Percentiles rank a stretch among this genome's conserved stretches.
Evolutionary conservation across 53 echinoderm and acorn worm species (phyloP).

Genomic region (Apostichopus leukothele): DNA sequence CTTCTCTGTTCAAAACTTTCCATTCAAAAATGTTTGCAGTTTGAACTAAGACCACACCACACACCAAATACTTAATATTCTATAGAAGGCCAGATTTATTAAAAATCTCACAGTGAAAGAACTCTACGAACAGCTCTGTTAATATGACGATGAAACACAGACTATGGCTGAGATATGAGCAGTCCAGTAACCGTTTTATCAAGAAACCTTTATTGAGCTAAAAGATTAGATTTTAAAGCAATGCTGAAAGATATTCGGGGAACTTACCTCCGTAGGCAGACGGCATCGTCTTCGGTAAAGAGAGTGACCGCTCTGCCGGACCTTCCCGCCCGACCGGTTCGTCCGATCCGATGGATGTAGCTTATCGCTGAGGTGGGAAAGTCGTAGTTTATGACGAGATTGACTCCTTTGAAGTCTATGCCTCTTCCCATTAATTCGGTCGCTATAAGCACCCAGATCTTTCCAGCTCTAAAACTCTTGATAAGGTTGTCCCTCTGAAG

Average conservation of each 20-base stretch:
- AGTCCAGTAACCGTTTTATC: too few species aligned
- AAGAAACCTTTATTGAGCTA: too few species aligned
- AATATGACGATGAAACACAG: background rate
- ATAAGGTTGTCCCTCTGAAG: conserved; percentile 90
- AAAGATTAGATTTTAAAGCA: too few species aligned
- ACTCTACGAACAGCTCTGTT: too few species aligned
- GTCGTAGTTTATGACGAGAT: conserved; percentile 98
- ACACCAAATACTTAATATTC: too few species aligned
- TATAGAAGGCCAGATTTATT: too few species aligned
- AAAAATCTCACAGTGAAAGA: too few species aligned
- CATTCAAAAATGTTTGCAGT: too few species aligned
- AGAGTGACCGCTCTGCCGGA: conserved; percentile 82
- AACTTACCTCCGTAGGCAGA: conserved; percentile 75
- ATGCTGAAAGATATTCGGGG: background rate
- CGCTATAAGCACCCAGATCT: conserved; percentile 97
- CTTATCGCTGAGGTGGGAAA: conserved; percentile 97
- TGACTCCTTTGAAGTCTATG: conserved; percentile 99
- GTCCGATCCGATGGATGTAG: conserved; percentile 94
- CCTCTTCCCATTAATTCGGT: conserved; percentile 99
- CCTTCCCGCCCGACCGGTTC: conserved; percentile 86
- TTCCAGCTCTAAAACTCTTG: conserved; percentile 82
- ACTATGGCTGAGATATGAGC: too few species aligned
- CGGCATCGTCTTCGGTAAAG: conserved; percentile 88
- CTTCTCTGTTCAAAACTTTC: too few species aligned
- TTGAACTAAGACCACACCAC: too few species aligned